A percentile compares a stretch with the other conserved stretches of the same genome.
Conservation (phyloP, 2,113 vertebrate genomes). For the Sebastes schlegelii region DNA sequence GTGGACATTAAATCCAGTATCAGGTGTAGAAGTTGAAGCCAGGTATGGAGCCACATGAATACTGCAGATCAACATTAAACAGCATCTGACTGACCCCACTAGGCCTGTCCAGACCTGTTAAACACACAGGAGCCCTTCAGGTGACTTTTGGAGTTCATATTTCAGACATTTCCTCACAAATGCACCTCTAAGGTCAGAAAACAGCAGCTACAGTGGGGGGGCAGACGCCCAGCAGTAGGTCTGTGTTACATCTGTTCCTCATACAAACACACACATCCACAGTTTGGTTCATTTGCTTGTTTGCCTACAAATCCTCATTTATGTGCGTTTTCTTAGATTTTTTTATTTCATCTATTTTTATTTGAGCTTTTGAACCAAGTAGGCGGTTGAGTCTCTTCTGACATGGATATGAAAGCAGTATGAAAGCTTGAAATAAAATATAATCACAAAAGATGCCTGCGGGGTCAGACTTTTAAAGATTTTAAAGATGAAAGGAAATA, state of each 20-base stretch:
- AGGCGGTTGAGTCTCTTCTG: neutral
- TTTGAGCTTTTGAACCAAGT: neutral
- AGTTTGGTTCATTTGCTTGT: neutral
- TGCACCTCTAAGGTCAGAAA: neutral
- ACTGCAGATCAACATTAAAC: too few species aligned
- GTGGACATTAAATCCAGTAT: too few species aligned
- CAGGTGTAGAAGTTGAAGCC: too few species aligned
- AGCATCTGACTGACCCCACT: too few species aligned
- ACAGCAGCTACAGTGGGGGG: neutral
- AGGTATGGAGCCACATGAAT: too few species aligned
- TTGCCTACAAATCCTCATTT: neutral
- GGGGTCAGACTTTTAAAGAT: slow-evolving; percentile 20
- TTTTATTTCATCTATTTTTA: neutral
- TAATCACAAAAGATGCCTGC: slow-evolving; percentile 3
- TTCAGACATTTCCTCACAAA: slow-evolving; percentile 5
- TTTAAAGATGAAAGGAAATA: neutral
- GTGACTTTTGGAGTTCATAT: neutral
- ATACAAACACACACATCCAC: neutral
- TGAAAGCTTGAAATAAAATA: slow-evolving; percentile 6
- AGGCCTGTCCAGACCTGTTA: too few species aligned
- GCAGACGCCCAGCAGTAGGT: neutral
- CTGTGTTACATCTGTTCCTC: neutral
- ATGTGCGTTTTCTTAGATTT: neutral
- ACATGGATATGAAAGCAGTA: neutral
- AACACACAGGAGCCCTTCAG: neutral